Base-by-base conservation (phyloP, 1,140 invertebrate species). In the Heliconius nattereri region DNA sequence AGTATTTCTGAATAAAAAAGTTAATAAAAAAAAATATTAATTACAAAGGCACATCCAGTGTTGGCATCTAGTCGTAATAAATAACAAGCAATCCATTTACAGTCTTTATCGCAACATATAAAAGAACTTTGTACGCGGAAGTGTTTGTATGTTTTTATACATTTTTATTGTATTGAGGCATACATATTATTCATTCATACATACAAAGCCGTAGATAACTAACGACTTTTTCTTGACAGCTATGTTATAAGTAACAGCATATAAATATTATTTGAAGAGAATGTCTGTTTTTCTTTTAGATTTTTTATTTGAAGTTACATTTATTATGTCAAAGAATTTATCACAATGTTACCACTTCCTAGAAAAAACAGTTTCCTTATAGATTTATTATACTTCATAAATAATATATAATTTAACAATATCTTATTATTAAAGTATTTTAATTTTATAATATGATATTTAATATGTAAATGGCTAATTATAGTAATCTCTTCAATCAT, bases 61-160 rank as follows among this genome's bases (percentile, higher is more conserved):
- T 23, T 11, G 54, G 54, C 54, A 60, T 60, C 54, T 60, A 66
- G 60, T 66, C 23, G 26, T 66, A 57, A 57, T 57, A 66, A 66
- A 29, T 66, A 66, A 66, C 60, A 66, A 66, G 23, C 60, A 66
- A 66, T 66, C 60, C 60, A 66, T 66, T 66, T 66, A 29, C 60
- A 66, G 60, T 66, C 23, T 66, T 66, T 66, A 66, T 66, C 60
- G 60, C 23, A 11, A 66, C 60, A 66, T 29, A 29, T 26, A 66
- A 66, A 66, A 66, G 60, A 66, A 66, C 11, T 29, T n/a, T 66
- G 26, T 66, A 66, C 60, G 13, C 60, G 60, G 60, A 66, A 66
- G 60, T 23, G 9, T 26, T 1, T 66, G 9, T 57, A 57, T 7
- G 54, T 66, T 66, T 57, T 66, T 66, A 26, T 26, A 26, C 5